These are phyloP conservation scores for Leptinotarsa peninsularis DNA, from an alignment of 2,888 invertebrate species.

Conservation along the genomic window DNA sequence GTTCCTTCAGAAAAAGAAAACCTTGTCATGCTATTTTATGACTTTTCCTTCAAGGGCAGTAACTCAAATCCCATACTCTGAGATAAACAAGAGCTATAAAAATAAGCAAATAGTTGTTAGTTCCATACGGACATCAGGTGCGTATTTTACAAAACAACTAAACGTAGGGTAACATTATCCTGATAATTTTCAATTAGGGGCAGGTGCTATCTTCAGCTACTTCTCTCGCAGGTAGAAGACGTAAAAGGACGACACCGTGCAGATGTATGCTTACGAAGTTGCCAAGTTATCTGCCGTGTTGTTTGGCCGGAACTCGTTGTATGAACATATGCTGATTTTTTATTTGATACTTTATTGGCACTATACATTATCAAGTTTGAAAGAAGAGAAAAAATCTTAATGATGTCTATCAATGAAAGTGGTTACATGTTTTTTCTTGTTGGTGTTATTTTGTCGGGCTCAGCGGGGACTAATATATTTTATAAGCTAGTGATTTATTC, in stretches of 20 bases:
- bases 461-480: background rate
- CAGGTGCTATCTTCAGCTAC: slow-evolving; percentile 39
- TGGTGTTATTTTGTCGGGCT: background rate
- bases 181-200: slow-evolving; percentile 41
- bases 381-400: background rate
- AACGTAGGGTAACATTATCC: slow-evolving; percentile 33
- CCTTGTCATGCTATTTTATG: background rate
- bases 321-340: background rate
- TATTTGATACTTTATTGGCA: background rate
- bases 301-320: slow-evolving; percentile 8
- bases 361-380: background rate
- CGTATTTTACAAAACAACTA: slow-evolving; percentile 29
- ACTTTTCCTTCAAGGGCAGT: background rate
- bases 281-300: slow-evolving; percentile 15
- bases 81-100: background rate
- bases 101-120: slow-evolving; percentile 1
- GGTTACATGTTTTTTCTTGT: background rate
- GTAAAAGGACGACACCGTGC: slow-evolving; percentile 32
- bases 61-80: background rate
- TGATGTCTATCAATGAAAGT: background rate
- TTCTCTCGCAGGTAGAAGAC: slow-evolving; percentile 37
- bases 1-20: background rate
- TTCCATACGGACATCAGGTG: slow-evolving; percentile 29
- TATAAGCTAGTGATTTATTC: background rate
- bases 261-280: slow-evolving; percentile 32